Conservation (phyloP, 2,888 invertebrate species). For the Encarsia formosa region DNA sequence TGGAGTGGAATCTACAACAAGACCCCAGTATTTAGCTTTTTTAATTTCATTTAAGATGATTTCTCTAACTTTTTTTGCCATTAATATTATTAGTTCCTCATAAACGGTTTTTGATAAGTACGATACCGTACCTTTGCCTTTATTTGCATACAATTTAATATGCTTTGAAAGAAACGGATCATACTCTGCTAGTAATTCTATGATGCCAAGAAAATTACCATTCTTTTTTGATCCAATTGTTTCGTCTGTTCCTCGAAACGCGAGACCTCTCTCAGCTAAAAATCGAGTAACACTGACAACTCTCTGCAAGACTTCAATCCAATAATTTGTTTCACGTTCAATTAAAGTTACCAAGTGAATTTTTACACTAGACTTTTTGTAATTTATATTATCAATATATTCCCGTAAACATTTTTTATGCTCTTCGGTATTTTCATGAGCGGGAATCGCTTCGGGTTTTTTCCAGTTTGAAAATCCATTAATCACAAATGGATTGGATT, state of each 20-base stretch:
- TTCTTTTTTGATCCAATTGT: conserved; percentile 25
- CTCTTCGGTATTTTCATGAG: conserved; percentile 12
- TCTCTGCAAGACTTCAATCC: conserved; percentile 10
- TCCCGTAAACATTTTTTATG: not conserved
- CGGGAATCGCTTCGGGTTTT: conserved; percentile 2
- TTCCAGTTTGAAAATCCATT: conserved; percentile 18
- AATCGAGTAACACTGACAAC: conserved; percentile 27
- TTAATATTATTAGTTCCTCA: conserved; percentile 29
- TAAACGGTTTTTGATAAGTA: conserved; percentile 29
- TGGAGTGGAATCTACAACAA: conserved; percentile 29
- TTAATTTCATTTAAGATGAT: conserved; percentile 26
- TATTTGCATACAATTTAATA: conserved; percentile 15
- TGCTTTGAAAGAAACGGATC: conserved; percentile 32
- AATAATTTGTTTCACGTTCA: conserved; percentile 1
- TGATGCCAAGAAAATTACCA: conserved; percentile 37
- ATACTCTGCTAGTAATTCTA: conserved; percentile 36
- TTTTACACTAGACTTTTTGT: not conserved
- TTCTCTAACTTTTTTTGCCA: conserved; percentile 25
- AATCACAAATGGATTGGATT: conserved; percentile 8
- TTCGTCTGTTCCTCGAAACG: conserved; percentile 26
- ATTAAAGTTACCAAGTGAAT: not conserved
- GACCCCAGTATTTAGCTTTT: conserved; percentile 28
- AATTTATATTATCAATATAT: not conserved
- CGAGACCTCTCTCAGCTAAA: conserved; percentile 26
- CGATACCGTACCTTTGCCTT: conserved; percentile 20